Base-by-base conservation (phyloP, 2,113 vertebrate genomes). In the Cryptomyrus ogoouensis region DNA sequence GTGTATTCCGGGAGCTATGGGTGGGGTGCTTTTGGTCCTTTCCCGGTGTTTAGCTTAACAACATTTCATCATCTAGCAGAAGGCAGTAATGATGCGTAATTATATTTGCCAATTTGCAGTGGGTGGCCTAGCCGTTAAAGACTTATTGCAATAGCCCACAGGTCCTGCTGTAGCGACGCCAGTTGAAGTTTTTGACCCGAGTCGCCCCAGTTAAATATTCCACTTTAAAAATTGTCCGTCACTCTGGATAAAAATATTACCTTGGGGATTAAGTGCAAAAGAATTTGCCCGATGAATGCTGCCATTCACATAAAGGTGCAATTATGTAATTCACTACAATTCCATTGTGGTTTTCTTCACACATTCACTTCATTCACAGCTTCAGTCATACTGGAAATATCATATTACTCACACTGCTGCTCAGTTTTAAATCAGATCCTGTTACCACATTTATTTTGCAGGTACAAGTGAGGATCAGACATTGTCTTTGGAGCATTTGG, bases 321-420 rank as follows among this genome's bases (percentile, higher is more conserved):
- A 53, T 87, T 47, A 53, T 49, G 47, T 87, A 52, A 87, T 87
- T 87, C n/a, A 52, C 66, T 31, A 80, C 66, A 66, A 88, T 80
- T 80, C 74, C 42, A 3, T 88, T 27, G 21, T 88, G 39, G 58
- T 44, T 88, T 70, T 31, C 42, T 88, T 70, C 47, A 5, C 58
- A 24, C 58, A n/a, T 50, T 49, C 8, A 19, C 35, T 86, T 86
- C n/a, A 87, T 87, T 53, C 24, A 89, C 46, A 50, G 46, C 44
- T 74, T 62, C 56, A 50, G 5, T 77, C 46, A 77, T 31, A 77
- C n/a, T 7, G 46, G 88, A 17, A 88, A 62, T 13, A 44, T 49
- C 5, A 6, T 50, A 47, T 31, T 77, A 19, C 66, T 70, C 66
- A 39, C 35, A 77, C 15, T 31, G 35, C 1, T 77, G 35, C 70